phyloP scores from a whole-genome alignment of 2,113 vertebrate species.

The Istiophorus platypterus region DNA sequence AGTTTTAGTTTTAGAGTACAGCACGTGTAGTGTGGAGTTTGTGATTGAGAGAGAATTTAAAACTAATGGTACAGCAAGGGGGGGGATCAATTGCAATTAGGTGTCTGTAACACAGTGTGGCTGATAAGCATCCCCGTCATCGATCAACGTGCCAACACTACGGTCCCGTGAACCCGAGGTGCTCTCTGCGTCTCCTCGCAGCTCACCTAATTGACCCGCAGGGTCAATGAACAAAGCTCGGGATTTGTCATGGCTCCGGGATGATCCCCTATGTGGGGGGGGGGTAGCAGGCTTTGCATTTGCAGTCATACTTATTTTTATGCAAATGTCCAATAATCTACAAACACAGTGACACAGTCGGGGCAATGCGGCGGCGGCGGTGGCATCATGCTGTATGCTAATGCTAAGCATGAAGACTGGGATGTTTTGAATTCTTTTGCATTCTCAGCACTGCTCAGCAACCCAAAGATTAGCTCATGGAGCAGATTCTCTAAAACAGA shows the following conservation, averaged over 20 bases:
- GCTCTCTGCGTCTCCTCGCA: conserved; percentile 40
- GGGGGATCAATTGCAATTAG: conserved; percentile 85
- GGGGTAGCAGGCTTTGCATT: conserved; percentile 53
- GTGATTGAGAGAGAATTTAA: conserved; percentile 77
- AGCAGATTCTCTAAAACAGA: conserved; percentile 40
- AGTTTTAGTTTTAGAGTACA: conserved; percentile 71
- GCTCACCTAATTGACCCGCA: conserved; percentile 75
- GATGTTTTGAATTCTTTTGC: conserved; percentile 50
- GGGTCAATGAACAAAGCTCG: conserved; percentile 72
- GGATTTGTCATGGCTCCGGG: conserved; percentile 54
- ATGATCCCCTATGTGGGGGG: conserved; percentile 52
- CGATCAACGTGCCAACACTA: conserved; percentile 70
- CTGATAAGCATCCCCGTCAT: conserved; percentile 81
- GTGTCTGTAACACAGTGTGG: conserved; percentile 77
- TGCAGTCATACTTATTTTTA: conserved; percentile 64
- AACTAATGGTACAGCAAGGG: conserved; percentile 80
- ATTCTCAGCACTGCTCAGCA: conserved; percentile 54
- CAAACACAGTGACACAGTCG: conserved; percentile 50
- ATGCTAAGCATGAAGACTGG: conserved; percentile 45
- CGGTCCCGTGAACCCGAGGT: conserved; percentile 59
- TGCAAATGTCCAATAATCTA: conserved; percentile 71
- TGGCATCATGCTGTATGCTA: conserved; percentile 48
- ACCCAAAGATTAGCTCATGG: conserved; percentile 52
- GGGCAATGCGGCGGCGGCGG: conserved; percentile 41
- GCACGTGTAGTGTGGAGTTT: conserved; percentile 52